A percentile compares a stretch with the other conserved stretches of the same genome.
phyloP scores from a whole-genome alignment of 2,888 invertebrate species.

The Augiades crinisus region DNA sequence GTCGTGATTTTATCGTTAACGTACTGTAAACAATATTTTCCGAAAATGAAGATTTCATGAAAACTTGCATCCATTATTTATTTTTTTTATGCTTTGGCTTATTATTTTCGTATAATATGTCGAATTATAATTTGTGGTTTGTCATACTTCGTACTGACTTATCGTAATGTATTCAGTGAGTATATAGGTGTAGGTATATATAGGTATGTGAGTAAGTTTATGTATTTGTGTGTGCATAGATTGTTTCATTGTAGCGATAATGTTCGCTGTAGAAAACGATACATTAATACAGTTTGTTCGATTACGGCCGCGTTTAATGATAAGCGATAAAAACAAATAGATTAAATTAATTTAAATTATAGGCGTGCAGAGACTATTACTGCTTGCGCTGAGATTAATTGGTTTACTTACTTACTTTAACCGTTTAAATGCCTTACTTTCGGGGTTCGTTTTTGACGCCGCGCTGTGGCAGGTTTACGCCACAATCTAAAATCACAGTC shows the following conservation, averaged over 20 bases:
- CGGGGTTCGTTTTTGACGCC: conserved; percentile 22
- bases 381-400: conserved; percentile 7
- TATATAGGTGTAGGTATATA: too few relatives aligned
- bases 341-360: conserved; percentile 15
- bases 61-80: too few relatives aligned
- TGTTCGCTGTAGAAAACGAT: neutral
- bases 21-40: too few relatives aligned
- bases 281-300: neutral
- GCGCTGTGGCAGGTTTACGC: conserved; percentile 20
- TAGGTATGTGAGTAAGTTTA: too few relatives aligned
- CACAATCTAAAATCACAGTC: conserved; percentile 23
- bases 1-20: too few relatives aligned
- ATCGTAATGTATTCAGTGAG: too few relatives aligned
- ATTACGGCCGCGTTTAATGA: neutral
- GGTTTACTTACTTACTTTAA: conserved; percentile 1
- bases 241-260: neutral
- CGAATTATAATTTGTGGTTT: too few relatives aligned
- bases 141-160: too few relatives aligned
- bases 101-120: too few relatives aligned
- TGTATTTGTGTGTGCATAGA: too few relatives aligned
- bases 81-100: too few relatives aligned
- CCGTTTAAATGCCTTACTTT: conserved; percentile 17
- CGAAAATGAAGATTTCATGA: too few relatives aligned
- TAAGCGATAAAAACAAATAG: conserved; percentile 8
- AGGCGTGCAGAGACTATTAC: conserved; percentile 13